Conservation (phyloP, 2,797 vertebrate species). For the Betta splendens region DNA sequence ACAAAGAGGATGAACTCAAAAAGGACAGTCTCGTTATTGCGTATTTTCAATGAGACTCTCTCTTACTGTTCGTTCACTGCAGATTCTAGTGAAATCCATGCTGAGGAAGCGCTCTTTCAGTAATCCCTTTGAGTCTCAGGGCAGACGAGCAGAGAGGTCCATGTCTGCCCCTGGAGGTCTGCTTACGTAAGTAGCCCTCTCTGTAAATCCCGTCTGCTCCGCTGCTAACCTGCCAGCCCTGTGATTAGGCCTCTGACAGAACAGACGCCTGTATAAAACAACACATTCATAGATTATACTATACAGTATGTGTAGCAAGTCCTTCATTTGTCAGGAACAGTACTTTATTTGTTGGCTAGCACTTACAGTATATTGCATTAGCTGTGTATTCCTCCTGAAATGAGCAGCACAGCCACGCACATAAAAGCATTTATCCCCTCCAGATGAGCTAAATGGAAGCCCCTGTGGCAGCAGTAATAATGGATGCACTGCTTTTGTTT, state of each 20-base stretch:
- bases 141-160: constrained; percentile 86
- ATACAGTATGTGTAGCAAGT: constrained; percentile 11
- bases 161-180: constrained; percentile 95
- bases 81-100: constrained; percentile 98
- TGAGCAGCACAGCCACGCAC: constrained; percentile 17
- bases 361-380: constrained; percentile 19
- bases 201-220: constrained; percentile 60
- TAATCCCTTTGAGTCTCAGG: constrained; percentile 90
- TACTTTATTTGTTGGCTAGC: constrained; percentile 19
- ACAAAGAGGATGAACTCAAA: too few species aligned
- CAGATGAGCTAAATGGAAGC: constrained; percentile 42
- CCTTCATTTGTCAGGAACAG: constrained; percentile 13
- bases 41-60: constrained; percentile 5
- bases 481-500: constrained; percentile 49
- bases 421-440: constrained; percentile 43
- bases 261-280: constrained; percentile 64
- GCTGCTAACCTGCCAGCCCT: constrained; percentile 55
- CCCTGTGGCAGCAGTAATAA: constrained; percentile 40
- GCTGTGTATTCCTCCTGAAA: constrained; percentile 20
- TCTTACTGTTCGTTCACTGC: constrained; percentile 36
- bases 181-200: constrained; percentile 85
- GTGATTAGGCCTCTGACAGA: constrained; percentile 60
- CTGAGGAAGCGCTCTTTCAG: constrained; percentile 95
- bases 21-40: background rate
- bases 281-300: constrained; percentile 33